A percentile compares a stretch with the other conserved stretches of the same genome.
Evolutionary conservation across 1,140 invertebrate species (phyloP).

Genomic region (Aphelenchoides fujianensis): DNA sequence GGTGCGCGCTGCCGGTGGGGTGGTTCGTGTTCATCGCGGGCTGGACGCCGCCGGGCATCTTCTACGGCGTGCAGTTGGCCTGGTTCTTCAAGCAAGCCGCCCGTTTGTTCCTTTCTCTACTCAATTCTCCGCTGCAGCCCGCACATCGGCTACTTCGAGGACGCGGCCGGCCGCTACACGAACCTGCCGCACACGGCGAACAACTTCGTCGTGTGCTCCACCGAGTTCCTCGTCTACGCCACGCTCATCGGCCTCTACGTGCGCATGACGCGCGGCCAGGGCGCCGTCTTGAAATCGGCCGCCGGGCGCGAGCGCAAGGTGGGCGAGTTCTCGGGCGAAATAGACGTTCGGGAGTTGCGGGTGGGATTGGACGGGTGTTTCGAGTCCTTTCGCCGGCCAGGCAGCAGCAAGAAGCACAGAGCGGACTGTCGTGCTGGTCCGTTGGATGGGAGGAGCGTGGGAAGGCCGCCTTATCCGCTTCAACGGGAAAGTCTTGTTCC

Average conservation of each 20-base stretch:
- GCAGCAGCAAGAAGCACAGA: background rate
- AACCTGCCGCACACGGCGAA: slow-evolving; percentile 9
- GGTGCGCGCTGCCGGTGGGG: background rate
- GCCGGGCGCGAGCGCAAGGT: background rate
- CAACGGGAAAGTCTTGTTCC: no score
- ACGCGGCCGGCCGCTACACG: background rate
- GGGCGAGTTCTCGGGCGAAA: no score
- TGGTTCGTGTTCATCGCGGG: background rate
- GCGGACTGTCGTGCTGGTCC: background rate
- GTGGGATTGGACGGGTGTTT: no score
- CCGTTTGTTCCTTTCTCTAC: no score
- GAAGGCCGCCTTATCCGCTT: background rate
- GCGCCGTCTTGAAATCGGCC: background rate
- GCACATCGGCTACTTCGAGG: slow-evolving; percentile 11
- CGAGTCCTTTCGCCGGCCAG: no score
- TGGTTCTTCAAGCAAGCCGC: slow-evolving; percentile 24
- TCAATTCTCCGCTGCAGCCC: slow-evolving; percentile 4
- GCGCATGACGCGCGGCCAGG: background rate
- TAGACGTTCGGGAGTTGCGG: no score
- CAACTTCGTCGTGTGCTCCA: slow-evolving; percentile 1
- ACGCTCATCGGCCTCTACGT: slow-evolving; percentile 14
- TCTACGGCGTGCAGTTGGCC: slow-evolving; percentile 14
- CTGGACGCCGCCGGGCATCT: slow-evolving; percentile 6
- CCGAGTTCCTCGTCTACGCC: slow-evolving; percentile 8
- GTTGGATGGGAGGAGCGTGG: background rate